A percentile compares a stretch with the other conserved stretches of the same genome.
Evolutionary conservation across 2,888 invertebrate genomes (phyloP).

Genomic region (Hydropsyche betteni): DNA sequence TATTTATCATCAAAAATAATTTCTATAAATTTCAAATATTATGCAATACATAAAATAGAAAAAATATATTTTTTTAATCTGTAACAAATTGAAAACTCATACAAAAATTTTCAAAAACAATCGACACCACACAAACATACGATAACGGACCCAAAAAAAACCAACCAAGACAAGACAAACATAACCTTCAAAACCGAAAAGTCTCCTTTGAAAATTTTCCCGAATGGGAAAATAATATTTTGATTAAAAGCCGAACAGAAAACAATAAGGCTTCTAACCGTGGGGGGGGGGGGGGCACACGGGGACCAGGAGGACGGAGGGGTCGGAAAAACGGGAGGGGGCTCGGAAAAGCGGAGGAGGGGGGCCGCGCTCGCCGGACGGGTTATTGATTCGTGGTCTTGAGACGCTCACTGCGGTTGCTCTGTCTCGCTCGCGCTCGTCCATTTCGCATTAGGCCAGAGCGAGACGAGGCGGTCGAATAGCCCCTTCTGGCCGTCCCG

Average conservation of each 20-base stretch:
- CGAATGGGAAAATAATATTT: constrained; percentile 45
- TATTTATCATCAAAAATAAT: too few relatives aligned
- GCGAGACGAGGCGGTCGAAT: constrained; percentile 3
- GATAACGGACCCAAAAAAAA: too few relatives aligned
- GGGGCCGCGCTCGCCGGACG: constrained; percentile 35
- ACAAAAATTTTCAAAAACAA: too few relatives aligned
- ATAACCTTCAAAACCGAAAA: too few relatives aligned
- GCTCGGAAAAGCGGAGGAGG: constrained; percentile 54
- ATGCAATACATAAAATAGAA: too few relatives aligned
- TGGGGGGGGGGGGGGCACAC: constrained; percentile 37
- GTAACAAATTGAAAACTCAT: too few relatives aligned
- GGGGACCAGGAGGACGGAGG: constrained; percentile 56
- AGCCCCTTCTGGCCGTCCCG: background rate
- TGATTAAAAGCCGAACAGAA: constrained; percentile 50
- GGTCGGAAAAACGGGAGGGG: constrained; percentile 51
- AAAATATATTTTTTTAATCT: too few relatives aligned
- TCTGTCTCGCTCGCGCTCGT: constrained; percentile 48
- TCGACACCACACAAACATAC: too few relatives aligned
- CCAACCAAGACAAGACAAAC: too few relatives aligned
- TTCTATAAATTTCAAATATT: too few relatives aligned
- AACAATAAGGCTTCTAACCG: constrained; percentile 49
- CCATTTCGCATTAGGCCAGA: constrained; percentile 42
- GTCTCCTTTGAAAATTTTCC: too few relatives aligned
- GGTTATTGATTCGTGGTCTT: constrained; percentile 68
- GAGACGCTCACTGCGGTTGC: constrained; percentile 63